phyloP scores from a whole-genome alignment of 2,888 invertebrate genomes.

The Euspilapteryx auroguttella region DNA sequence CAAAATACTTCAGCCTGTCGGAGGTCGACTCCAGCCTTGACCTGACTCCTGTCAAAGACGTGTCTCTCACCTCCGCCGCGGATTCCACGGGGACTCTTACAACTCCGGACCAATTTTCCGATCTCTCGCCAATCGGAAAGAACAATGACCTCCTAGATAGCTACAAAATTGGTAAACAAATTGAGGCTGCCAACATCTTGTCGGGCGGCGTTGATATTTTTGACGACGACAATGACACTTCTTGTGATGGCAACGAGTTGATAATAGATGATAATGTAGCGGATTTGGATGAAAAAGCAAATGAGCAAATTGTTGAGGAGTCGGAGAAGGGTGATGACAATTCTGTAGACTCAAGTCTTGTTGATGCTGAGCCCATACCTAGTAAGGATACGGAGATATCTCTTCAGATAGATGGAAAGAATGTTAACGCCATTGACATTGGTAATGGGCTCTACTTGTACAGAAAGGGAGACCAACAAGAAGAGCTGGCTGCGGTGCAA shows the following conservation, averaged over 20 bases:
- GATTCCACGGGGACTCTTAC: slow-evolving; percentile 14
- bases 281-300: slow-evolving; percentile 28
- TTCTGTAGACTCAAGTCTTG: slow-evolving; percentile 7
- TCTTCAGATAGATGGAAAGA: slow-evolving; percentile 48
- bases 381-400: slow-evolving; percentile 45
- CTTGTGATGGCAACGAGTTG: slow-evolving; percentile 48
- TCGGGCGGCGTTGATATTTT: slow-evolving; percentile 53
- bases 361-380: slow-evolving; percentile 18
- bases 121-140: slow-evolving; percentile 36
- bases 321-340: slow-evolving; percentile 9
- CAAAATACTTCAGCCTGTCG: slow-evolving; percentile 47
- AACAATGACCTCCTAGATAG: slow-evolving; percentile 29
- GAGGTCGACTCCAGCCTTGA: slow-evolving; percentile 41
- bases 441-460: slow-evolving; percentile 52
- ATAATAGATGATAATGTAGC: slow-evolving; percentile 46
- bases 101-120: slow-evolving; percentile 25
- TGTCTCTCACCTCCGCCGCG: slow-evolving; percentile 17
- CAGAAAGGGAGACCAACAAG: slow-evolving; percentile 30
- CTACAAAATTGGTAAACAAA: slow-evolving; percentile 45
- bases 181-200: slow-evolving; percentile 48
- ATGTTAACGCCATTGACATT: slow-evolving; percentile 51
- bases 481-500: slow-evolving; percentile 47
- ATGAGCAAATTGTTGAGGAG: slow-evolving; percentile 14
- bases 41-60: slow-evolving; percentile 32
- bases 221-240: slow-evolving; percentile 56